phyloP scores from a whole-genome alignment of 2,888 invertebrate species.

The Volucella inanis region DNA sequence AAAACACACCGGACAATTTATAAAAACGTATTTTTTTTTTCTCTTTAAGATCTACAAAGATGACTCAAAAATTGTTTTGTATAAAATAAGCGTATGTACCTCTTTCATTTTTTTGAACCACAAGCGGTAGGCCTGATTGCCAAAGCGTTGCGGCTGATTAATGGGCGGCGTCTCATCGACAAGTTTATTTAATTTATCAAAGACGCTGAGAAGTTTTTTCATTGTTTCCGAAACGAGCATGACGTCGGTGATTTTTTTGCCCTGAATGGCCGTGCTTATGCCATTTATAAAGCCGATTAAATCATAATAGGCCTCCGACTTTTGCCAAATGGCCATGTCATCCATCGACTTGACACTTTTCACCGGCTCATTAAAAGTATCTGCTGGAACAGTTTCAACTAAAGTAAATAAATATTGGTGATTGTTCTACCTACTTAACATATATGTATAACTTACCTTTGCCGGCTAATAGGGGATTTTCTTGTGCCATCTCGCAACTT shows the following conservation, averaged over 20 bases:
- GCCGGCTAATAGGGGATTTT: too few relatives aligned
- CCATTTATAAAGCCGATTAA: constrained; percentile 94
- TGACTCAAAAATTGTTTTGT: not conserved
- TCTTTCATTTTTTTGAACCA: constrained; percentile 90
- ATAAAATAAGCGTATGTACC: constrained; percentile 79
- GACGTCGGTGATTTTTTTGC: constrained; percentile 88
- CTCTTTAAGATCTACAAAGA: too few relatives aligned
- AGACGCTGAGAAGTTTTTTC: constrained; percentile 86
- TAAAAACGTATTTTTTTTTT: too few relatives aligned
- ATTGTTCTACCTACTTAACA: too few relatives aligned
- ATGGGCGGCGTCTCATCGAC: constrained; percentile 92
- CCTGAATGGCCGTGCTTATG: constrained; percentile 93
- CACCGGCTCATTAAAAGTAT: constrained; percentile 65
- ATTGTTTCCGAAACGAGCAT: constrained; percentile 86
- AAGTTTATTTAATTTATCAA: constrained; percentile 88
- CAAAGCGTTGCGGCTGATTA: constrained; percentile 96
- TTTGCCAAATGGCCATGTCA: constrained; percentile 92
- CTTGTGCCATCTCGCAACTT: too few relatives aligned
- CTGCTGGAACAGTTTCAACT: constrained; percentile 50
- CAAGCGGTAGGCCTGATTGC: constrained; percentile 94
- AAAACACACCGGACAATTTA: too few relatives aligned
- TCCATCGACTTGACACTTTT: constrained; percentile 77
- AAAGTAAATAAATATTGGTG: constrained; percentile 6
- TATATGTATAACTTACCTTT: too few relatives aligned
- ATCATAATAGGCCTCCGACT: constrained; percentile 93